Evolutionary conservation across 2,113 vertebrate species (phyloP).

Genomic region (Seriola quinqueradiata): DNA sequence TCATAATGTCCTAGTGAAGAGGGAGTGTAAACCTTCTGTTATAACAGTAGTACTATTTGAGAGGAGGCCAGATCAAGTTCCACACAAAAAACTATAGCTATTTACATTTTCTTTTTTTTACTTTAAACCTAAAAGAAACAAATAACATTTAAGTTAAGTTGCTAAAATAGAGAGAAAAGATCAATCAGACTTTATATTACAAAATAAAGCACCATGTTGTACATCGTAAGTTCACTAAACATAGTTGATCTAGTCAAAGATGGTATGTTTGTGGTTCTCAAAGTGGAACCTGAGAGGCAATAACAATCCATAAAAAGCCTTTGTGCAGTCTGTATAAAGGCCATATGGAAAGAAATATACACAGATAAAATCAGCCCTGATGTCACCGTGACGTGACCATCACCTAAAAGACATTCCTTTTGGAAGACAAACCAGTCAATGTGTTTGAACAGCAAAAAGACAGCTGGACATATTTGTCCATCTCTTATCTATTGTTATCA

Average conservation of each 20-base stretch:
- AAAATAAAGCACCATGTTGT: not conserved
- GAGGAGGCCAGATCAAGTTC: not conserved
- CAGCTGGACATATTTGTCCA: no score
- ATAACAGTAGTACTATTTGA: not conserved
- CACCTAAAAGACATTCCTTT: no score
- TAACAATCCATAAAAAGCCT: not conserved
- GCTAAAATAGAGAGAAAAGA: no score
- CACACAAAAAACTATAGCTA: not conserved
- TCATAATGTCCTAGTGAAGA: constrained; percentile 90
- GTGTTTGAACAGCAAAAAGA: no score
- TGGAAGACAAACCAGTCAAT: no score
- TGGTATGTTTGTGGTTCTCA: not conserved
- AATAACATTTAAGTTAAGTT: no score
- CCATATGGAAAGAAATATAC: not conserved
- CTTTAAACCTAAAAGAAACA: no score
- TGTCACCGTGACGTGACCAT: no score
- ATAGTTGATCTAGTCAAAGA: not conserved
- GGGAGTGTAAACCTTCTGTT: not conserved
- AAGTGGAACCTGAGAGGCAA: not conserved
- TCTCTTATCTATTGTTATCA: not conserved
- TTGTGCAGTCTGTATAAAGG: not conserved
- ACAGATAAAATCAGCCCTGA: no score
- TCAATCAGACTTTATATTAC: not conserved
- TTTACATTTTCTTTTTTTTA: no score
- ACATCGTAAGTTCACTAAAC: not conserved